Conservation (phyloP, 1,140 invertebrate genomes). For the Bombus polaris region DNA sequence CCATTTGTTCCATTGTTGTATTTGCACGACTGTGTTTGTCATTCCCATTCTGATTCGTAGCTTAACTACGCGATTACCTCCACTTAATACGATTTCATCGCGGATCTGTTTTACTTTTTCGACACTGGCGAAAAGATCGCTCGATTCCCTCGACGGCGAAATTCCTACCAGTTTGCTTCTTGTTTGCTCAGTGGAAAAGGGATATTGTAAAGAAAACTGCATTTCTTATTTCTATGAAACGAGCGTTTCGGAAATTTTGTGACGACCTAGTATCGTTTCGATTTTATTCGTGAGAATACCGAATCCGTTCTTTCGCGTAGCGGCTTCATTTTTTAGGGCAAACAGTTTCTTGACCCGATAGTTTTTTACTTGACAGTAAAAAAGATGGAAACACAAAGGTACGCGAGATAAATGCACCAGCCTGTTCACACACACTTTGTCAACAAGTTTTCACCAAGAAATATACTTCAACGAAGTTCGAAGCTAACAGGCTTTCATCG, state of each 20-base stretch:
- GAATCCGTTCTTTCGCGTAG: neutral
- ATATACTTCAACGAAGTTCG: neutral
- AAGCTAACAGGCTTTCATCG: neutral
- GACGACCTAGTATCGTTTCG: neutral
- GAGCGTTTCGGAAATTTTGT: neutral
- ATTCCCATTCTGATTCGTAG: slow-evolving; percentile 29
- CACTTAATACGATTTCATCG: neutral
- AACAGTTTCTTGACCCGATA: neutral
- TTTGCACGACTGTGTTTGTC: slow-evolving; percentile 36
- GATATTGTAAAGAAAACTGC: neutral
- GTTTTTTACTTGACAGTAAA: neutral
- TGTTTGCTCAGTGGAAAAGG: neutral
- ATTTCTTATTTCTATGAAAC: neutral
- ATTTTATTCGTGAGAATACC: neutral
- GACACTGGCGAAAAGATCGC: slow-evolving; percentile 3
- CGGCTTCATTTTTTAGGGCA: neutral
- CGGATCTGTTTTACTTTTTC: slow-evolving; percentile 37
- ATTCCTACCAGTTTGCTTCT: no score
- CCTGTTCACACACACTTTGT: neutral
- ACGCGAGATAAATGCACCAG: neutral
- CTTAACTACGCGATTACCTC: slow-evolving; percentile 43
- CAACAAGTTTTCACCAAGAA: neutral
- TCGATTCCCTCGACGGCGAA: neutral
- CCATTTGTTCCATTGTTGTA: slow-evolving; percentile 11
- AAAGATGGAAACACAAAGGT: neutral